Percentiles rank a stretch among this genome's conserved stretches.
These are phyloP conservation scores for Synanthedon formicaeformis DNA, from an alignment of 2,888 invertebrate genomes.

Conservation along the genomic window DNA sequence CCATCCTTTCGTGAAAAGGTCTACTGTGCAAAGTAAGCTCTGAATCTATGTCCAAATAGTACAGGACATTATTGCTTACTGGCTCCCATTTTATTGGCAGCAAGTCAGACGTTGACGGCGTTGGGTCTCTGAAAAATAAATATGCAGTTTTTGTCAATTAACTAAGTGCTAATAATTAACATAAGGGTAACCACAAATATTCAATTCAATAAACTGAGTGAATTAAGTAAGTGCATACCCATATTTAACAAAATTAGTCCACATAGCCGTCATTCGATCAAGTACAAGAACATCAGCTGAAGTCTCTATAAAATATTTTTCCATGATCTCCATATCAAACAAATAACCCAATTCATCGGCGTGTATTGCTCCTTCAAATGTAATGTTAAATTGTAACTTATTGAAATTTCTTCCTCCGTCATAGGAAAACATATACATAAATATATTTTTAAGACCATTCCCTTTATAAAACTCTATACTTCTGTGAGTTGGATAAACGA, in stretches of 20 bases:
- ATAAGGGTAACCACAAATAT: neutral
- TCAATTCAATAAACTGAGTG: neutral
- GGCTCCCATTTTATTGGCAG: constrained; percentile 8
- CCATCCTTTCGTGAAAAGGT: constrained; percentile 16
- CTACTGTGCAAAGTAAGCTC: constrained; percentile 8
- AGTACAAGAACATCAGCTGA: constrained; percentile 6
- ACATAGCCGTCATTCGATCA: constrained; percentile 10
- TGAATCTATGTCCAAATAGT: constrained; percentile 12
- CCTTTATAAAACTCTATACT: constrained; percentile 13
- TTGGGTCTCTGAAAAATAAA: constrained; percentile 9
- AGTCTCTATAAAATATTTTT: neutral
- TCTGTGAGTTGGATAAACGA: constrained; percentile 24
- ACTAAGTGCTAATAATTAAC: neutral
- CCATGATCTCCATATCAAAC: constrained; percentile 5
- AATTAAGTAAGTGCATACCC: constrained; percentile 7
- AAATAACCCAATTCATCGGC: constrained; percentile 16
- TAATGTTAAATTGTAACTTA: constrained; percentile 1
- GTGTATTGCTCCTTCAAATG: constrained; percentile 3
- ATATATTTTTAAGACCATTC: constrained; percentile 1
- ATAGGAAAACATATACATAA: constrained; percentile 4
- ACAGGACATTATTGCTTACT: neutral
- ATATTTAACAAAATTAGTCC: constrained; percentile 12
- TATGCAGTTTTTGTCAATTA: neutral
- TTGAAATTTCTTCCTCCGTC: constrained; percentile 4
- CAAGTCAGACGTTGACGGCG: constrained; percentile 3